Conservation (phyloP, 2,113 vertebrate species). For the Aspiorhynchus laticeps region DNA sequence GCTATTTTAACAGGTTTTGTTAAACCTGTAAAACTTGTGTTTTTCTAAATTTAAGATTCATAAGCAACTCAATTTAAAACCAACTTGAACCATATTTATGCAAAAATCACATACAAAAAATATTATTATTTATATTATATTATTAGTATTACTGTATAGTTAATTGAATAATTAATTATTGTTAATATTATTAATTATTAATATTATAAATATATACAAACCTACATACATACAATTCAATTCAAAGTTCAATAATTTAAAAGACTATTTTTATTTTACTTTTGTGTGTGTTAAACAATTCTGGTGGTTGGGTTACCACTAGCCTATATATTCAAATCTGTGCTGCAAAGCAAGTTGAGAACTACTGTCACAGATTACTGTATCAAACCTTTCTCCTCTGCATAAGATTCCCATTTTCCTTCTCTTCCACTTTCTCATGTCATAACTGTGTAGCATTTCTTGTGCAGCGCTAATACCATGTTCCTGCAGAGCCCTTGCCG, state of each 20-base stretch:
- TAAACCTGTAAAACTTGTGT: neutral
- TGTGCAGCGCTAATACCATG: neutral
- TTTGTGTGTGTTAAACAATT: neutral
- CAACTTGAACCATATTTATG: neutral
- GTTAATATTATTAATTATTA: no score
- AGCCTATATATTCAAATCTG: neutral
- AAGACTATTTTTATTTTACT: no score
- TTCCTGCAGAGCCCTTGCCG: neutral
- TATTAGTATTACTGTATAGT: no score
- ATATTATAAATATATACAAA: no score
- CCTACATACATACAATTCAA: no score
- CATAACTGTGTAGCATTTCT: conserved; percentile 21
- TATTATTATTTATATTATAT: no score
- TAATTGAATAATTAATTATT: no score
- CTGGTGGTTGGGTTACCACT: neutral
- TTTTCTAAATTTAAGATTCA: neutral
- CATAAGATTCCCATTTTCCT: neutral
- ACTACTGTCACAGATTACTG: neutral
- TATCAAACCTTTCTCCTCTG: neutral
- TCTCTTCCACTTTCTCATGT: conserved; percentile 17
- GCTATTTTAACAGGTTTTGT: no score
- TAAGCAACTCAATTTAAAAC: neutral
- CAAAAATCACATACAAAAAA: no score
- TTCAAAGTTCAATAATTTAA: no score
- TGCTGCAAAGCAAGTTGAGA: neutral